Evolutionary conservation across 2,797 vertebrate genomes (phyloP).

Genomic region (Anguilla anguilla): DNA sequence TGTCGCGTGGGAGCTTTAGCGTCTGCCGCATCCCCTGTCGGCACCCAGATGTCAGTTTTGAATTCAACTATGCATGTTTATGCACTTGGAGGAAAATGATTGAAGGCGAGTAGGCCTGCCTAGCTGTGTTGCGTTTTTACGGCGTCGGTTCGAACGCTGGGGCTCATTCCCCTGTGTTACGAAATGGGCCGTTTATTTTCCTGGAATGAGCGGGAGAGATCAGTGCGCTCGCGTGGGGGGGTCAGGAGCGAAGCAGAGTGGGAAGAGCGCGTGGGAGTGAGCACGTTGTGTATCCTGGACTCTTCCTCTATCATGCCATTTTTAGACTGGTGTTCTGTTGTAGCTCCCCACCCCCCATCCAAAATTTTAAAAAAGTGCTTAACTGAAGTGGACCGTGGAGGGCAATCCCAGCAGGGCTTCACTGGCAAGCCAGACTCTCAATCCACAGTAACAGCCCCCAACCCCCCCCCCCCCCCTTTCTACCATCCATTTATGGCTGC

Average conservation of each 20-base stretch:
- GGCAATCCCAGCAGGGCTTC: neutral
- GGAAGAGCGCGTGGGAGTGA: constrained; percentile 9
- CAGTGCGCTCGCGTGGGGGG: neutral
- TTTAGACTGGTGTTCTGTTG: neutral
- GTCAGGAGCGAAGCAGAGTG: neutral
- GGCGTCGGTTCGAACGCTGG: neutral
- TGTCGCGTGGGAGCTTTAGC: neutral
- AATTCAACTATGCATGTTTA: neutral
- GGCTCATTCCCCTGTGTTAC: no score
- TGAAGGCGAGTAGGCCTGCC: neutral
- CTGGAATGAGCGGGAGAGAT: neutral
- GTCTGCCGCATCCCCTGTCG: neutral
- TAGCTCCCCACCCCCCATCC: neutral
- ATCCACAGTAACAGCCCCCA: neutral
- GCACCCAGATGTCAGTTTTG: neutral
- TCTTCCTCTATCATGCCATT: neutral
- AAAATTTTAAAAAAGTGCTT: neutral
- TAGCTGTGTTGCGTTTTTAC: neutral
- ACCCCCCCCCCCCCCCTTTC: neutral
- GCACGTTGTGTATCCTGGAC: neutral
- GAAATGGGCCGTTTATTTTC: neutral
- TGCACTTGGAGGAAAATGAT: neutral
- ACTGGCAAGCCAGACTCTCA: neutral
- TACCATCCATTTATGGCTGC: neutral
- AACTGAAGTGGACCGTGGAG: neutral